phyloP scores from a whole-genome alignment of 2,888 invertebrate genomes.

The Taenaris catops region DNA sequence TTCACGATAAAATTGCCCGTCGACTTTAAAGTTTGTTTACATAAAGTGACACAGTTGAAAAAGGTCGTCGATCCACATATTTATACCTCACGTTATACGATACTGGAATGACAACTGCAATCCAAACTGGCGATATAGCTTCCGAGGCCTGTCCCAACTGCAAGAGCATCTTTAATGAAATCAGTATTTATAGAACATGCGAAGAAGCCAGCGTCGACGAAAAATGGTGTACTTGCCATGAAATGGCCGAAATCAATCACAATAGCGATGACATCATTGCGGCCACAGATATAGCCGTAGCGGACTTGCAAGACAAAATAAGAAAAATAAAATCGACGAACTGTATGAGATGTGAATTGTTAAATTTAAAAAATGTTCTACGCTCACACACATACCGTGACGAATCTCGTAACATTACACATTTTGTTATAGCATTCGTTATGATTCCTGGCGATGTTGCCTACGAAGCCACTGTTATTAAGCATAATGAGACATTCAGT shows the following conservation, averaged over 20 bases:
- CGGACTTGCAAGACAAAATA: conserved; percentile 33
- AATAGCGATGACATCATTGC: conserved; percentile 52
- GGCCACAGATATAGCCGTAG: conserved; percentile 56
- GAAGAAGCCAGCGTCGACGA: conserved; percentile 81
- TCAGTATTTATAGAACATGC: conserved; percentile 81
- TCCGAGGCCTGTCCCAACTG: conserved; percentile 82
- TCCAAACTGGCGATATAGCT: no score
- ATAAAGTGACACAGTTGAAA: no score
- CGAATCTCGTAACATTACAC: conserved; percentile 37
- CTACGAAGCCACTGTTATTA: conserved; percentile 83
- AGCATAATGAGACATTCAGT: conserved; percentile 46
- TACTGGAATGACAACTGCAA: no score
- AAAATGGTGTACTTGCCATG: conserved; percentile 88
- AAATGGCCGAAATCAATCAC: conserved; percentile 52
- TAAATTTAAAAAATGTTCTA: conserved; percentile 67
- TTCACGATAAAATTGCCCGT: no score
- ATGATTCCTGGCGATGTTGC: conserved; percentile 81
- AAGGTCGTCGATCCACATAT: no score
- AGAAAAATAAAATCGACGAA: conserved; percentile 34
- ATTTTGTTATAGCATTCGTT: conserved; percentile 81
- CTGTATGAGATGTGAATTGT: conserved; percentile 65
- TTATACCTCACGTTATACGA: no score
- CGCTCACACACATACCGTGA: conserved; percentile 50
- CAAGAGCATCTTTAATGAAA: conserved; percentile 79
- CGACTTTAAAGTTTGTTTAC: no score